Conservation (phyloP, 2,113 vertebrate genomes). For the Syngnathus typhle region DNA sequence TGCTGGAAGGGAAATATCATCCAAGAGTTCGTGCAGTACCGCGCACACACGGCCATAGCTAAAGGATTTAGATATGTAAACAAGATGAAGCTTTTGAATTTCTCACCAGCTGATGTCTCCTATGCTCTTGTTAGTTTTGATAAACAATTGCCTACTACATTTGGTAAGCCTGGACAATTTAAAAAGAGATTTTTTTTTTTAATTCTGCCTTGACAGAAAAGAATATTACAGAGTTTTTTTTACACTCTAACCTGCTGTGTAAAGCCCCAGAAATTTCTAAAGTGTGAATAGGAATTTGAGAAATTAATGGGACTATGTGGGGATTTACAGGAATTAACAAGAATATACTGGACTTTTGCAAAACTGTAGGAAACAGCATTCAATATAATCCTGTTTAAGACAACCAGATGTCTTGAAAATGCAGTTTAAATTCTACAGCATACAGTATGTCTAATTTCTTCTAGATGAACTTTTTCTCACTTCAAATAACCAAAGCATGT, state of each 20-base stretch:
- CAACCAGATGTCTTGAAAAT: background rate
- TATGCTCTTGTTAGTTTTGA: conserved; percentile 13
- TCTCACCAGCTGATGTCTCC: conserved; percentile 12
- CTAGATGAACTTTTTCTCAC: conserved; percentile 19
- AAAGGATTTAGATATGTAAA: conserved; percentile 55
- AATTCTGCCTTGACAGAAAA: background rate
- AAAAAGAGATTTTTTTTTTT: too few species aligned
- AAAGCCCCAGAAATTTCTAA: too few species aligned
- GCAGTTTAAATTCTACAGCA: background rate
- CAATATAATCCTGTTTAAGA: background rate
- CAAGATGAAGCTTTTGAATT: conserved; percentile 33
- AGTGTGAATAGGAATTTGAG: too few species aligned
- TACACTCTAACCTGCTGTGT: too few species aligned
- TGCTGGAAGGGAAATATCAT: conserved; percentile 60
- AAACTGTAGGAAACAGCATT: background rate
- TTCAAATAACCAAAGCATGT: conserved; percentile 23
- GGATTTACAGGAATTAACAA: background rate
- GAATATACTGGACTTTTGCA: background rate
- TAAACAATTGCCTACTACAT: background rate
- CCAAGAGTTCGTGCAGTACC: conserved; percentile 32
- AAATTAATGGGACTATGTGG: background rate
- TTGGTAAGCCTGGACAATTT: too few species aligned
- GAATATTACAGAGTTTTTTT: background rate
- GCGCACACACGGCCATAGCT: conserved; percentile 19
- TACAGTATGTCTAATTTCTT: conserved; percentile 15